Conservation (phyloP, 2,797 vertebrate genomes). For the Urophycis tenuis region DNA sequence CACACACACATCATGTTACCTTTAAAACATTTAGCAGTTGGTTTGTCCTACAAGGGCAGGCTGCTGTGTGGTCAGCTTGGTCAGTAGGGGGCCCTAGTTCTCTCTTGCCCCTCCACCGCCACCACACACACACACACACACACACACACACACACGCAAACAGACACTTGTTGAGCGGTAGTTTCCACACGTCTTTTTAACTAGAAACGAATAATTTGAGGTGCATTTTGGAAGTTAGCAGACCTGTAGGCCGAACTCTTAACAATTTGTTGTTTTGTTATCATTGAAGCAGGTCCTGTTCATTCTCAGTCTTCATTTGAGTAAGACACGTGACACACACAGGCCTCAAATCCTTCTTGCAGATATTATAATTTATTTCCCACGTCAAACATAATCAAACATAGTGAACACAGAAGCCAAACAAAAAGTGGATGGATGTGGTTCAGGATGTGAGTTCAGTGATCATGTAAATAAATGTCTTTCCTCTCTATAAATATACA, state of each 20-base stretch:
- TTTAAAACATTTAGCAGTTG: slow-evolving; percentile 53
- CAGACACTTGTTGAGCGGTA: slow-evolving; percentile 2
- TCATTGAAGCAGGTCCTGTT: not conserved
- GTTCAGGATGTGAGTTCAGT: not conserved
- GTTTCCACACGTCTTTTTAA: slow-evolving; percentile 2
- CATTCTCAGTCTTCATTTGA: not conserved
- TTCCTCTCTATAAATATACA: not conserved
- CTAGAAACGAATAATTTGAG: not conserved
- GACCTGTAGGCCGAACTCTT: not conserved
- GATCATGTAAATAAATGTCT: not conserved
- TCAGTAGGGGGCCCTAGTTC: slow-evolving; percentile 19
- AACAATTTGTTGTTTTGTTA: not conserved
- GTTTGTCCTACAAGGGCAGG: slow-evolving; percentile 32
- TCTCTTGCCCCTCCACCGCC: not conserved
- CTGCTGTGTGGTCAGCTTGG: slow-evolving; percentile 5
- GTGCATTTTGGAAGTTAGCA: not conserved
- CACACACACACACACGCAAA: slow-evolving; percentile 9
- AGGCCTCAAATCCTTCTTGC: not conserved
- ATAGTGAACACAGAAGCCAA: not conserved
- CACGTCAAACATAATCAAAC: not conserved
- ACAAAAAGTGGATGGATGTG: not conserved
- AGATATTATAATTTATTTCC: not conserved
- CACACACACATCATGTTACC: slow-evolving; percentile 22
- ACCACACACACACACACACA: slow-evolving; percentile 6
- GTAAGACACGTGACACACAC: not conserved